Evolutionary conservation across 1,140 invertebrate species (phyloP).

Genomic region (Drosophila teissieri): DNA sequence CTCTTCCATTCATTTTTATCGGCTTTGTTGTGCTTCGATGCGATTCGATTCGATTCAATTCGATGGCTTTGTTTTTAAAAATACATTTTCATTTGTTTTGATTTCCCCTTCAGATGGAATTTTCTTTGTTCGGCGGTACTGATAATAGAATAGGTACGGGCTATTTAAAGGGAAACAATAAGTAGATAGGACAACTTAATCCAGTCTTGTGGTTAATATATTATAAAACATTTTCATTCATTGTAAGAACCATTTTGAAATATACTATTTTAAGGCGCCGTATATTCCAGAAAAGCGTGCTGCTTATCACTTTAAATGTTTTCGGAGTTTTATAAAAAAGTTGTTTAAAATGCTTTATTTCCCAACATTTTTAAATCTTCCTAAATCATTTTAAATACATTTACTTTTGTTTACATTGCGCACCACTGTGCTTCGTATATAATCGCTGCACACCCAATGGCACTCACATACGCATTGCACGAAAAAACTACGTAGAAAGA

Average conservation of each 20-base stretch:
- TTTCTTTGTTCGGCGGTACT: conserved; percentile 53
- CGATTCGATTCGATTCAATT: conserved; percentile 48
- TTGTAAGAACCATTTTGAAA: no score
- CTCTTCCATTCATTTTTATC: conserved; percentile 3
- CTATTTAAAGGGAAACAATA: conserved; percentile 21
- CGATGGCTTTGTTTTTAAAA: conserved; percentile 41
- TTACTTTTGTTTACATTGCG: neutral
- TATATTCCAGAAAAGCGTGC: no score
- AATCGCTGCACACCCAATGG: conserved; percentile 35
- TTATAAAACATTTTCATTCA: no score
- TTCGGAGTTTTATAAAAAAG: no score
- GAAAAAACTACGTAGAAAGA: conserved; percentile 31
- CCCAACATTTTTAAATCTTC: no score
- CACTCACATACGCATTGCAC: conserved; percentile 25
- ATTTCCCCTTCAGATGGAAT: conserved; percentile 35
- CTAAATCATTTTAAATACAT: neutral
- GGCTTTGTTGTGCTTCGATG: conserved; percentile 12
- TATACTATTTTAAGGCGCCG: no score
- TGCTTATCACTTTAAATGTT: no score
- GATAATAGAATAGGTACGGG: conserved; percentile 23
- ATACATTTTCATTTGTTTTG: conserved; percentile 41
- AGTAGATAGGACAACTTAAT: conserved; percentile 9
- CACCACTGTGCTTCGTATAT: conserved; percentile 41
- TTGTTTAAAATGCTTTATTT: no score
- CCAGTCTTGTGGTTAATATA: no score